Base-by-base conservation (phyloP, 2,888 invertebrate genomes). In the Drosophila infuscata region DNA sequence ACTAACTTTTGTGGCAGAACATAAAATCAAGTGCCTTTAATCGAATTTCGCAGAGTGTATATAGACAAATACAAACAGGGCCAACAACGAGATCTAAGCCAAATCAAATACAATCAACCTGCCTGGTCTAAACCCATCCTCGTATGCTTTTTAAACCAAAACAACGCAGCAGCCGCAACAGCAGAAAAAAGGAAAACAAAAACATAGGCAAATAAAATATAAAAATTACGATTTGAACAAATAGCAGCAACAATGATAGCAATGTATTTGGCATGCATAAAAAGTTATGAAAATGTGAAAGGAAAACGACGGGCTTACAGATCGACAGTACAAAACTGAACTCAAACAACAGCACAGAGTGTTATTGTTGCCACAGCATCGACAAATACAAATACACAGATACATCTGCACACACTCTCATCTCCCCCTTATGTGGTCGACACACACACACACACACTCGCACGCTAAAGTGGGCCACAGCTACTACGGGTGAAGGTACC, bases 231-330 rank as follows among this genome's bases (percentile, higher is more conserved):
- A 63, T 60, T 67, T 69, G 53, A 53, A 68, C 80, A 83, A 72
- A 72, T 69, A 59, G 69, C 56, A 76, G 58, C 66, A 71, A 68
- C 80, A 79, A 70, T 66, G 63, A 58, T 67, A 71, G 57, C 54
- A 70, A 49, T 56, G 54, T 20, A 48, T 48, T 20, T 60, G 36
- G 70, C 57, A 69, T 72, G 71, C 74, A 82, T 77, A 88, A 88
- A 88, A 90, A 80, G 76, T 85, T 88, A 73, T 85, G 72, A 85
- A 89, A 84, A 74, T 77, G 68, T 88, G 75, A 70, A 76, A 71
- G 70, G 53, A 49, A 67, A 67, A 41, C 48, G 69, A 41, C 48
- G 69, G 70, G 51, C 59, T 59, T 70, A 64, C 58, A 58, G 38
- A 61, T 68, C 53, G 69, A 36, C 57, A 54, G 53, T 17, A 61